Conservation (phyloP, 2,888 invertebrate species). For the Cantharis nigra region DNA sequence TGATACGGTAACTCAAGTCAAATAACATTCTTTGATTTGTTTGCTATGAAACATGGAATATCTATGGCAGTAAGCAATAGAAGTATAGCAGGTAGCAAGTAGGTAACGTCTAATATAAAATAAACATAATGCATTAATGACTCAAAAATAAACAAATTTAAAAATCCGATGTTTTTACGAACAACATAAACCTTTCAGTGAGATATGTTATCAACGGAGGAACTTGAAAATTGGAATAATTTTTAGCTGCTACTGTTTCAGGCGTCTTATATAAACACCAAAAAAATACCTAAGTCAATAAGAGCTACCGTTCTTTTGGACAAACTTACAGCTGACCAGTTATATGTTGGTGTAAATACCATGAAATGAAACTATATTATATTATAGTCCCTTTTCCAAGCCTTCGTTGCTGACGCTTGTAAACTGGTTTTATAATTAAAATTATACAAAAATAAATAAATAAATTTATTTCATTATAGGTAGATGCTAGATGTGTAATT, state of each 20-base stretch:
- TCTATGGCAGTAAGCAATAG: neutral
- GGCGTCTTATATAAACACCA: conserved; percentile 3
- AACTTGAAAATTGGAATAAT: neutral
- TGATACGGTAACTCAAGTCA: conserved; percentile 38
- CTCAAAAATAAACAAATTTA: neutral
- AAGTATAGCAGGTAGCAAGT: neutral
- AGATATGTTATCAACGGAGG: neutral
- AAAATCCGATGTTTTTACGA: neutral
- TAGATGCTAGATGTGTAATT: neutral
- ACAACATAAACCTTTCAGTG: neutral
- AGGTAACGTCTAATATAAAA: neutral
- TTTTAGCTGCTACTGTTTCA: conserved; percentile 13
- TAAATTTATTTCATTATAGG: neutral
- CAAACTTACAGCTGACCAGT: conserved; percentile 5
- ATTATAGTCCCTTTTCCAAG: neutral
- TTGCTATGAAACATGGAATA: neutral
- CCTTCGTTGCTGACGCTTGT: neutral
- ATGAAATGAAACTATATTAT: too few species aligned
- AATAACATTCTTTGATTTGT: conserved; percentile 18
- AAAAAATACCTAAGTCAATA: conserved; percentile 18
- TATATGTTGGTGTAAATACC: neutral
- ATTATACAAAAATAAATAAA: neutral
- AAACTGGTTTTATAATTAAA: neutral
- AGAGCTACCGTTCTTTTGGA: conserved; percentile 5
- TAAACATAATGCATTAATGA: neutral